Evolutionary conservation across 2,888 invertebrate species (phyloP).

Genomic region (Liposcelis brunnea): DNA sequence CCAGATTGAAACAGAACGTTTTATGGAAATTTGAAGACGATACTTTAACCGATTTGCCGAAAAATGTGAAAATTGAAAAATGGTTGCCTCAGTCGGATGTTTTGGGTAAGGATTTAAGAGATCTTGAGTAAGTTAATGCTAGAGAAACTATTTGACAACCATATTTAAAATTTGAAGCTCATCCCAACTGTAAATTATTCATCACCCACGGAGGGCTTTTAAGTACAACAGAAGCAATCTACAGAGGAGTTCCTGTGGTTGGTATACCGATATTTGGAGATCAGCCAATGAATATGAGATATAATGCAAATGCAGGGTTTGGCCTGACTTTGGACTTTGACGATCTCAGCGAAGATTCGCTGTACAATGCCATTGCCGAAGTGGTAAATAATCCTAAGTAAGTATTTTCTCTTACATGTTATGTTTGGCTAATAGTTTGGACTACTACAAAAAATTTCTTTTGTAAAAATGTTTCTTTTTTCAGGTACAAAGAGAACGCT

Average conservation of each 20-base stretch:
- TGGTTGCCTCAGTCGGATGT: slow-evolving; percentile 31
- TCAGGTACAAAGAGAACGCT: slow-evolving; percentile 21
- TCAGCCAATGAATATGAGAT: slow-evolving; percentile 33
- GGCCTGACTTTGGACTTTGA: slow-evolving; percentile 29
- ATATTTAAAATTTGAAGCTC: no score
- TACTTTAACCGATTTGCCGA: slow-evolving; percentile 24
- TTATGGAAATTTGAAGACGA: slow-evolving; percentile 32
- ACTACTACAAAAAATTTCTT: no score
- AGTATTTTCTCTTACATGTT: no score
- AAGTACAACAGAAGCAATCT: slow-evolving; percentile 41
- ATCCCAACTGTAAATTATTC: slow-evolving; percentile 39
- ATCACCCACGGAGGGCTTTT: slow-evolving; percentile 50
- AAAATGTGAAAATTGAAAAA: slow-evolving; percentile 27
- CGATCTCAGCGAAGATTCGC: slow-evolving; percentile 28
- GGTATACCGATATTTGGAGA: slow-evolving; percentile 35
- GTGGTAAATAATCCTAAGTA: slow-evolving; percentile 27
- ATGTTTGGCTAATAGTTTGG: no score
- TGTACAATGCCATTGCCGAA: slow-evolving; percentile 25
- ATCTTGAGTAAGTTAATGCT: neutral
- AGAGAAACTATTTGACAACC: neutral
- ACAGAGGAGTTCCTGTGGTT: slow-evolving; percentile 38
- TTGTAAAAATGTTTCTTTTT: no score
- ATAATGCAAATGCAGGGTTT: slow-evolving; percentile 27
- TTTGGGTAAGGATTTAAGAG: slow-evolving; percentile 22
- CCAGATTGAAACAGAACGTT: slow-evolving; percentile 29